Evolutionary conservation across 1,140 invertebrate genomes (phyloP).

Genomic region (Drosophila arawakana): DNA sequence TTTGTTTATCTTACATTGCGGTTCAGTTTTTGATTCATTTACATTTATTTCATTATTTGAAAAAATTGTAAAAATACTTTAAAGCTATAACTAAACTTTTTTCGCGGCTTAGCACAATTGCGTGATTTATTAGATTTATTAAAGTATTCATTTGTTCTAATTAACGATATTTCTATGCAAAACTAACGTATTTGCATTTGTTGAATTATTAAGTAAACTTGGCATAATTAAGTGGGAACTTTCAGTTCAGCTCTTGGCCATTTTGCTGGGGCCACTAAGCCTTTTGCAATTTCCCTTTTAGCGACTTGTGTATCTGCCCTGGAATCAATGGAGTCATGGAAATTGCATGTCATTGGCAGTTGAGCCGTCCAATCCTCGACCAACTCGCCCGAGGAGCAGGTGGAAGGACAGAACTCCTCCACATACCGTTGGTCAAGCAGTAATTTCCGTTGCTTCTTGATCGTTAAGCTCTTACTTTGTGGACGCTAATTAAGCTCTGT

Average conservation of each 20-base stretch:
- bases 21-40: too few species aligned
- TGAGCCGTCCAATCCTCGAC: not conserved
- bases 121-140: too few species aligned
- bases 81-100: too few species aligned
- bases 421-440: slow-evolving; percentile 34
- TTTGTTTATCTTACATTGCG: too few species aligned
- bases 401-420: not conserved
- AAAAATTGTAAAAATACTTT: too few species aligned
- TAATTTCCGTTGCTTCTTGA: slow-evolving; percentile 38
- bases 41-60: too few species aligned
- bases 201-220: too few species aligned
- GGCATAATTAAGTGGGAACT: slow-evolving; percentile 8
- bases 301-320: slow-evolving; percentile 31
- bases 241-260: not conserved
- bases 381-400: not conserved
- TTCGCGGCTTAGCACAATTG: too few species aligned
- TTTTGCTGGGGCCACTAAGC: not conserved
- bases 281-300: slow-evolving; percentile 33
- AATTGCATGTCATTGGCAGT: slow-evolving; percentile 71
- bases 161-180: too few species aligned
- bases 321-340: slow-evolving; percentile 47
- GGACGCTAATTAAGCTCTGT: slow-evolving; percentile 66
- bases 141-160: too few species aligned
- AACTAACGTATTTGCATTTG: too few species aligned
- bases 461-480: slow-evolving; percentile 54